Conservation (phyloP, 2,113 vertebrate species). For the Agapornis roseicollis region DNA sequence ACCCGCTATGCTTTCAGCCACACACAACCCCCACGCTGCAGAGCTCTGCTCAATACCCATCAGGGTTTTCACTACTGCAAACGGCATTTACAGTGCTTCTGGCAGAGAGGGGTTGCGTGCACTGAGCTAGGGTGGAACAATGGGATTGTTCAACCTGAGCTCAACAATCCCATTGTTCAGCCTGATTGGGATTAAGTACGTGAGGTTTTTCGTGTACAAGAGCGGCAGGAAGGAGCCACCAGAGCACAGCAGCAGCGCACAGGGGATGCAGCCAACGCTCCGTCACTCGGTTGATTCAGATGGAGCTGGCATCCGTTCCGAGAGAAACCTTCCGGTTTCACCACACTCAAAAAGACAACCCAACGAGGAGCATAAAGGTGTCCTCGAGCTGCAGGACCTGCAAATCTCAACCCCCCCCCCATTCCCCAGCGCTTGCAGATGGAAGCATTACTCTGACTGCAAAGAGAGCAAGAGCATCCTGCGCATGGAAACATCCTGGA, state of each 20-base stretch:
- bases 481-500: fast-evolving
- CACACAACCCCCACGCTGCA: background rate
- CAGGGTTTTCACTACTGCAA: background rate
- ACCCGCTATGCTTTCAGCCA: background rate
- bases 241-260: background rate
- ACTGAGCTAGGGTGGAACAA: background rate
- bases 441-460: background rate
- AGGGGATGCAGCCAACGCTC: background rate
- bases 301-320: background rate
- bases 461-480: background rate
- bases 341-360: background rate
- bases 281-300: background rate
- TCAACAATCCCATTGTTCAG: background rate
- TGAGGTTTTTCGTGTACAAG: background rate
- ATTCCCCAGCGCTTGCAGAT: background rate
- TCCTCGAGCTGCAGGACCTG: background rate
- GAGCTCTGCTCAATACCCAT: background rate
- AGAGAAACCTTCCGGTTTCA: background rate
- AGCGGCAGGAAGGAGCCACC: background rate
- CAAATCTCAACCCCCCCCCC: background rate
- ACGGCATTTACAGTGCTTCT: background rate
- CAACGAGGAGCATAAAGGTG: background rate
- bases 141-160: background rate
- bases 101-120: background rate
- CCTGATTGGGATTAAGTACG: background rate